Evolutionary conservation across 1,140 invertebrate genomes (phyloP), one percentile per base, ranked within the genome.

Genomic region (Neuroterus valhalla): DNA sequence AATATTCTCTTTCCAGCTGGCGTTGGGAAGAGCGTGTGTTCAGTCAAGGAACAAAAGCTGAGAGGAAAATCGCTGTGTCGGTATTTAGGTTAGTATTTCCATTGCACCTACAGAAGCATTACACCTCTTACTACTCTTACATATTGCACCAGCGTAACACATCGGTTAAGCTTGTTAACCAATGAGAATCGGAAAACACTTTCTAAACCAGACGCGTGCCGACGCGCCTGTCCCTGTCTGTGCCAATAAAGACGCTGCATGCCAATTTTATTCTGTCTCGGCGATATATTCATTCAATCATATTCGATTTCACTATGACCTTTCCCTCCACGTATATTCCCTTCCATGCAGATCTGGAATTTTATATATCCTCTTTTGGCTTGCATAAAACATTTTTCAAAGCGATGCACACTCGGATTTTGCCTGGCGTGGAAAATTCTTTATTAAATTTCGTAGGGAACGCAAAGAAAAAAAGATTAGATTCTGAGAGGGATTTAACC

Each of bases 141-240:
- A n/a, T n/a, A 50, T 50, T 50, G 48, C 6, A 26, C 15, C 55
- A 26, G 55, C 31, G 55, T n/a, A 31, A 14, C 23, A 62, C 23
- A 62, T 12, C 52, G 78, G 80, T 74, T 82, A 82, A 82, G 78
- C 81, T 82, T 72, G 78, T 82, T 82, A 82, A 81, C 31, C 14
- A 62, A 62, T 62, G 55, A 62, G 74, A 77, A 76, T 76, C 69
- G 71, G 70, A 82, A 82, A 78, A 82, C 79, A 62, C 55, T 62
- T 62, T 62, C 55, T 15, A 62, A 62, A 62, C 15, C 12, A 62
- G 55, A 62, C 55, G 55, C 55, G 55, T 62, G 55, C 55, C 55
- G 31, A 62, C 52, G 52, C 52, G 52, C 52, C 52, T 62, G 21
- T 62, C 52, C 21, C 52, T 62, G 12, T 62, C 52, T 62, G 23